Evolutionary conservation across 2,888 invertebrate species (phyloP).

Genomic region (Isotomurus palustris): DNA sequence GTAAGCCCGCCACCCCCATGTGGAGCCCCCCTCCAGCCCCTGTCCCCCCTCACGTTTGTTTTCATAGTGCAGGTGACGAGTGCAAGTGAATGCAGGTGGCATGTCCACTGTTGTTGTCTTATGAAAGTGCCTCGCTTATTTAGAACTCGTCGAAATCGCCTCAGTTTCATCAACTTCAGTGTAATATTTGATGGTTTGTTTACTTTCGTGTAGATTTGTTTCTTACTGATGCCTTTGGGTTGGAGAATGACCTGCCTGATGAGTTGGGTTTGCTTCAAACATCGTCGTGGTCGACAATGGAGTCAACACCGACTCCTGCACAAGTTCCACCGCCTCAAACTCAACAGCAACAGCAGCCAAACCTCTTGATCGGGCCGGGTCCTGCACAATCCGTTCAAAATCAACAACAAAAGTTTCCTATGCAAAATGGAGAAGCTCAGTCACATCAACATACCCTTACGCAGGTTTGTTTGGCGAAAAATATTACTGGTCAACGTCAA

Average conservation of each 20-base stretch:
- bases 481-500: background rate
- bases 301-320: conserved; percentile 50
- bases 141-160: no score
- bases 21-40: no score
- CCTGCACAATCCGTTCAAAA: conserved; percentile 16
- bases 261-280: conserved; percentile 67
- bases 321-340: conserved; percentile 50
- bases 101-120: no score
- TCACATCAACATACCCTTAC: conserved; percentile 51
- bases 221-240: conserved; percentile 77
- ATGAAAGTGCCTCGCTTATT: no score
- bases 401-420: conserved; percentile 39
- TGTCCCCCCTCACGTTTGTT: no score
- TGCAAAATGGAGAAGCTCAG: conserved; percentile 45
- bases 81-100: no score
- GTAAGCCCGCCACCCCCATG: no score
- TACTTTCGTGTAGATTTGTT: conserved; percentile 75
- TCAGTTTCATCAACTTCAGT: no score
- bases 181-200: no score
- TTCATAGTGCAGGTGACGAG: no score
- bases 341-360: conserved; percentile 51
- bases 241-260: conserved; percentile 88
- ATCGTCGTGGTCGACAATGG: conserved; percentile 64
- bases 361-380: conserved; percentile 25
- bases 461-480: conserved; percentile 50